Conservation (phyloP, 2,888 invertebrate genomes). For the Gisinianus flammeolus region DNA sequence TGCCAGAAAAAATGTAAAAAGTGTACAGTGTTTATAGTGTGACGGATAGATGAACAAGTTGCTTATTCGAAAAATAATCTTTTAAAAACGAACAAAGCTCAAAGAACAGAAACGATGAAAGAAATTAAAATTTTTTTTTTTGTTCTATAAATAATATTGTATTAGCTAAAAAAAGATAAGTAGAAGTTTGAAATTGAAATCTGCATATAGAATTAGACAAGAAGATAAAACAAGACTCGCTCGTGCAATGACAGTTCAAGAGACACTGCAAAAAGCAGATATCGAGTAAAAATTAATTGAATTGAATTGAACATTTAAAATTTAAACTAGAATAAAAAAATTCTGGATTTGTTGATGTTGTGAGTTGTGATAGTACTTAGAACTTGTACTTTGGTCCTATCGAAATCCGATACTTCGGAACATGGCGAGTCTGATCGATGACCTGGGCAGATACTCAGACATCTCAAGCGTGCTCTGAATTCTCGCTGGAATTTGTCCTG, state of each 20-base stretch:
- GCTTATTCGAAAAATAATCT: too few species aligned
- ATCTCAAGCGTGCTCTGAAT: conserved; percentile 72
- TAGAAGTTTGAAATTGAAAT: too few species aligned
- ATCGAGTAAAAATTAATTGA: not conserved
- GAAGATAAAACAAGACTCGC: not conserved
- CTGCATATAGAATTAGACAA: too few species aligned
- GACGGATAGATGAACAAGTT: too few species aligned
- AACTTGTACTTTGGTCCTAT: conserved; percentile 48
- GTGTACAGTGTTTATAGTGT: too few species aligned
- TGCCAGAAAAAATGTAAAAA: too few species aligned
- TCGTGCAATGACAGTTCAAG: not conserved
- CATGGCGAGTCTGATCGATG: conserved; percentile 45
- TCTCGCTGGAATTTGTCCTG: conserved; percentile 82
- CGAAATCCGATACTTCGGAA: conserved; percentile 55
- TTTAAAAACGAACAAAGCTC: too few species aligned
- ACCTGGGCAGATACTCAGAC: conserved; percentile 45
- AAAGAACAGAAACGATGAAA: too few species aligned
- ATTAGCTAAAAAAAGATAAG: too few species aligned
- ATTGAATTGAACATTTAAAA: too few species aligned
- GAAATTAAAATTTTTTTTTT: too few species aligned
- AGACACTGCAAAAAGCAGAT: not conserved
- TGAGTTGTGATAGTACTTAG: not conserved
- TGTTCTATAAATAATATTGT: too few species aligned
- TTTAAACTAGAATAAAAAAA: not conserved
- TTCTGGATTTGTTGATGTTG: not conserved